Evolutionary conservation across 2,113 vertebrate genomes (phyloP).

Genomic region (Kryptolebias marmoratus): DNA sequence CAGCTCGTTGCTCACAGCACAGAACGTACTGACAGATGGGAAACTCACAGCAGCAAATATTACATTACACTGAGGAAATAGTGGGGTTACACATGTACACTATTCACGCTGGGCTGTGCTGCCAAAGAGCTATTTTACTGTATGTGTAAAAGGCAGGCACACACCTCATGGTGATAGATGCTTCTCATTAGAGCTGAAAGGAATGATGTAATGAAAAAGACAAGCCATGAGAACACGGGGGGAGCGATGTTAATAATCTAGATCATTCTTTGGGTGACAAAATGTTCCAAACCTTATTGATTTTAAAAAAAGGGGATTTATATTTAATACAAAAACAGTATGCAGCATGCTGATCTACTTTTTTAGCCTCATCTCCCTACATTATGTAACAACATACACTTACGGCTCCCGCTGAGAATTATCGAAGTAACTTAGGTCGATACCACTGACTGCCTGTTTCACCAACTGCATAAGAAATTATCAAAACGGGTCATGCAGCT

Average conservation of each 20-base stretch:
- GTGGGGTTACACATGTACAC: slow-evolving; percentile 15
- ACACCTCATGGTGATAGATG: slow-evolving; percentile 56
- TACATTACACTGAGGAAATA: slow-evolving; percentile 41
- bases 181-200: slow-evolving; percentile 43
- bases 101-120: slow-evolving; percentile 10
- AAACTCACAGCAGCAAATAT: slow-evolving; percentile 17
- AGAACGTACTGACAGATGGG: slow-evolving; percentile 32
- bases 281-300: too few relatives aligned
- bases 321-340: too few relatives aligned
- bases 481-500: background rate
- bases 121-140: slow-evolving; percentile 30
- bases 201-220: slow-evolving; percentile 11
- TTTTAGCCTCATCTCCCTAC: background rate
- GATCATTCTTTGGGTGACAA: background rate
- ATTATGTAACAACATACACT: background rate
- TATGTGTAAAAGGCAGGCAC: background rate
- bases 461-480: background rate
- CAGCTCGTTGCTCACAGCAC: slow-evolving; percentile 23
- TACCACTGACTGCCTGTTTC: background rate
- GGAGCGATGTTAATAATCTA: too few relatives aligned
- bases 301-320: too few relatives aligned
- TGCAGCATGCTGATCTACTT: background rate
- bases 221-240: background rate
- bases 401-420: background rate
- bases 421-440: background rate